These are phyloP conservation scores for Penaeus monodon DNA, from an alignment of 2,888 invertebrate species.

Conservation along the genomic window DNA sequence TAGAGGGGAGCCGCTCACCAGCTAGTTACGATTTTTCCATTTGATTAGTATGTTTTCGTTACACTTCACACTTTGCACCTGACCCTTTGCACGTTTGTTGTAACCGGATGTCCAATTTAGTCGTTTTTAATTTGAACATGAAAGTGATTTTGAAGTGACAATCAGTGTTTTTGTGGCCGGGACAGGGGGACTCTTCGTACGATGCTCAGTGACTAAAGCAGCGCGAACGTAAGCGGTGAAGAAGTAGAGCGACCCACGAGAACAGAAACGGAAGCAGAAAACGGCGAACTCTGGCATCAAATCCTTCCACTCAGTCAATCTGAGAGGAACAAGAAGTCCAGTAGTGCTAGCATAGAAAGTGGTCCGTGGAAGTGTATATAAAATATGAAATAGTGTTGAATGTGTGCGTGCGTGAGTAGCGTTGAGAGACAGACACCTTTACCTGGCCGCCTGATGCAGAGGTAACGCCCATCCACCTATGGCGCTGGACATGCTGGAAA, in stretches of 20 bases:
- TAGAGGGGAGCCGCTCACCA: slow-evolving; percentile 39
- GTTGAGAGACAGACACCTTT: neutral
- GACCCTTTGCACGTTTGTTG: neutral
- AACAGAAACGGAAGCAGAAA: slow-evolving; percentile 32
- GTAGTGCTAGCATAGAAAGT: neutral
- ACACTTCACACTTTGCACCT: slow-evolving; percentile 21
- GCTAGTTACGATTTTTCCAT: slow-evolving; percentile 27
- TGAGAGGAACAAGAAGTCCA: slow-evolving; percentile 28
- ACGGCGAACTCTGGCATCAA: slow-evolving; percentile 43
- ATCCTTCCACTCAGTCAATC: slow-evolving; percentile 38
- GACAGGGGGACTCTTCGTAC: no score
- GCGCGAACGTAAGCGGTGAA: slow-evolving; percentile 14
- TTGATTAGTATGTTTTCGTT: slow-evolving; percentile 36
- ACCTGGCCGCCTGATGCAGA: neutral
- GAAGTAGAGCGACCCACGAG: slow-evolving; percentile 6
- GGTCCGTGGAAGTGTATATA: no score
- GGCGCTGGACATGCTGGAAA: no score
- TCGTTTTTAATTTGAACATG: no score
- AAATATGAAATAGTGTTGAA: neutral
- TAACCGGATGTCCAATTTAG: no score
- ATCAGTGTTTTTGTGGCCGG: no score
- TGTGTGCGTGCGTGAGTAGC: neutral
- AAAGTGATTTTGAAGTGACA: no score
- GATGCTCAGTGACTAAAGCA: neutral
- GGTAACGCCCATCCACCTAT: no score